Evolutionary conservation across 2,888 invertebrate genomes (phyloP).

Genomic region (Drosophila setosimentum): DNA sequence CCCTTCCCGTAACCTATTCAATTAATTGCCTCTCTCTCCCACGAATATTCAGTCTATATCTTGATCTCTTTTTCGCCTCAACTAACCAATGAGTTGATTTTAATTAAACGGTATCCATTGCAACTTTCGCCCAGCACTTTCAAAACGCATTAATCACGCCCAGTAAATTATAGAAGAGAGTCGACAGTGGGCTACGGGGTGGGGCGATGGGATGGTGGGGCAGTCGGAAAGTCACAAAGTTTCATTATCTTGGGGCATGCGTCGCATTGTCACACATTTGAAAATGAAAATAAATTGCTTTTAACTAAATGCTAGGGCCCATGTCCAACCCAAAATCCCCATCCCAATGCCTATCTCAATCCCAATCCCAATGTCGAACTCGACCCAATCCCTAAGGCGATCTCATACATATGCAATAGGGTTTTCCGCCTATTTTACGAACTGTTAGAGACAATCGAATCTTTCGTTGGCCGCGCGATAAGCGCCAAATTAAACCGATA

Average conservation of each 20-base stretch:
- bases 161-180: slow-evolving; percentile 23
- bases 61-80: slow-evolving; percentile 8
- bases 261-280: slow-evolving; percentile 79
- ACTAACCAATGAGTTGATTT: slow-evolving; percentile 60
- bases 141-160: slow-evolving; percentile 70
- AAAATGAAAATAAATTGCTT: slow-evolving; percentile 74
- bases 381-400: slow-evolving; percentile 10
- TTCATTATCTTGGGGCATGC: slow-evolving; percentile 70
- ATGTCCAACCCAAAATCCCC: neutral
- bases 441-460: slow-evolving; percentile 71
- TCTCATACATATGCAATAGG: slow-evolving; percentile 70
- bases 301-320: slow-evolving; percentile 42
- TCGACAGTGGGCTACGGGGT: neutral
- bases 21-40: neutral
- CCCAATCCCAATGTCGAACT: neutral
- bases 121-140: slow-evolving; percentile 74
- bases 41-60: neutral
- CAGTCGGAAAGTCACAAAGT: slow-evolving; percentile 31
- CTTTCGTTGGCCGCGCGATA: slow-evolving; percentile 60
- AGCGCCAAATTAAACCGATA: slow-evolving; percentile 69
- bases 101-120: slow-evolving; percentile 65
- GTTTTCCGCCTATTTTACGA: slow-evolving; percentile 76
- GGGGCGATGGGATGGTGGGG: neutral
- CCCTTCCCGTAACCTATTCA: neutral
- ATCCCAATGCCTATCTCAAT: neutral